These are phyloP conservation scores for Haemorhous mexicanus DNA, from an alignment of 2,113 vertebrate genomes.

Conservation along the genomic window DNA sequence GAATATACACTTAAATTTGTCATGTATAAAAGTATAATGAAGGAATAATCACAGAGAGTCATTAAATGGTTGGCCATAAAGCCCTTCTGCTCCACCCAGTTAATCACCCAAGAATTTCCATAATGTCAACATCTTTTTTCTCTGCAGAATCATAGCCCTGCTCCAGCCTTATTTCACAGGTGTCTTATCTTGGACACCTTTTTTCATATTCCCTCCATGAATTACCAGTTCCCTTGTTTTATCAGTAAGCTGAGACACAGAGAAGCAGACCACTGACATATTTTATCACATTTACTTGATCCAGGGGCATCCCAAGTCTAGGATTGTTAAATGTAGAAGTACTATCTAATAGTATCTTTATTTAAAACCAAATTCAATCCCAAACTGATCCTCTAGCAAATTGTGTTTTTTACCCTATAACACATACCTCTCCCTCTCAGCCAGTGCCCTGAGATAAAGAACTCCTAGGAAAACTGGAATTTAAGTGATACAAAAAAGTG, in stretches of 20 bases:
- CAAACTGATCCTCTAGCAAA: neutral
- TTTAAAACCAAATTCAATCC: neutral
- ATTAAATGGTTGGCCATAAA: neutral
- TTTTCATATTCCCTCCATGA: neutral
- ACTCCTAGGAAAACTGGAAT: neutral
- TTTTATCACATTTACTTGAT: neutral
- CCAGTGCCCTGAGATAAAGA: neutral
- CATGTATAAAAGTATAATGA: rapidly evolving
- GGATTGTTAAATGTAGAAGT: neutral
- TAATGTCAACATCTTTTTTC: neutral
- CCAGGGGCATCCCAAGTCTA: neutral
- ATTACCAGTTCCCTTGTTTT: neutral
- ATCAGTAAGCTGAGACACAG: neutral
- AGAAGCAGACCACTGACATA: neutral
- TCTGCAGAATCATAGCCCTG: neutral
- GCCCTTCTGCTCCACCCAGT: neutral
- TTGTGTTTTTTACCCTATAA: neutral
- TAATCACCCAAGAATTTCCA: neutral
- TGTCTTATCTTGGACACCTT: neutral
- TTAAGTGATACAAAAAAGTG: neutral
- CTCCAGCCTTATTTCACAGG: neutral
- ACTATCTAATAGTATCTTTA: neutral
- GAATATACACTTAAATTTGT: neutral
- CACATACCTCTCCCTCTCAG: rapidly evolving
- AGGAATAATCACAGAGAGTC: neutral